phyloP scores from a whole-genome alignment of 2,888 invertebrate genomes.

The Glomeris marginata region DNA sequence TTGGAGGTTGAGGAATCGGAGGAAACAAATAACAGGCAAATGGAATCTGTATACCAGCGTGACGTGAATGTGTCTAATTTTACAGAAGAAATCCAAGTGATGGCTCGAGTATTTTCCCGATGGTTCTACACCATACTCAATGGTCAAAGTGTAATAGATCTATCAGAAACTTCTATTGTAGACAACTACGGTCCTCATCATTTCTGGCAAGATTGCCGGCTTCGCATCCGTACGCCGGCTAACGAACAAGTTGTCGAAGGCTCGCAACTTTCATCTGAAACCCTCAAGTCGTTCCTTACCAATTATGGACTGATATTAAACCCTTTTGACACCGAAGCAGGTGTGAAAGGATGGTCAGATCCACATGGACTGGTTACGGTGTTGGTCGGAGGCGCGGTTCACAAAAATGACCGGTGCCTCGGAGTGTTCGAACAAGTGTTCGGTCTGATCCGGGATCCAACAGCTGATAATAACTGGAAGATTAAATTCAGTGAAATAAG shows the following conservation, averaged over 20 bases:
- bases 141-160: conserved; percentile 9
- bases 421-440: conserved; percentile 52
- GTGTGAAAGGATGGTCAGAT: conserved; percentile 42
- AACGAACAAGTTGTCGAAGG: conserved; percentile 9
- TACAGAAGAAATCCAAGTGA: conserved; percentile 21
- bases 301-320: conserved; percentile 10
- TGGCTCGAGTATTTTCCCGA: conserved; percentile 40
- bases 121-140: conserved; percentile 43
- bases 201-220: conserved; percentile 39
- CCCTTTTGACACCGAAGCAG: conserved; percentile 27
- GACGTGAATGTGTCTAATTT: neutral
- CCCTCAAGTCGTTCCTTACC: conserved; percentile 8
- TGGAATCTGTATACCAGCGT: neutral
- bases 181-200: conserved; percentile 34
- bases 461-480: conserved; percentile 48
- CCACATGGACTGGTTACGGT: conserved; percentile 46
- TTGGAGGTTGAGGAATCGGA: neutral
- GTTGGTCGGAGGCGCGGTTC: conserved; percentile 46
- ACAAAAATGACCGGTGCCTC: conserved; percentile 35
- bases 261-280: neutral
- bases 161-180: neutral
- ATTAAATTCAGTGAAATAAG: conserved; percentile 39
- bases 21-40: neutral
- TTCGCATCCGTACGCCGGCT: conserved; percentile 20
- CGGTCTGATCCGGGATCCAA: conserved; percentile 45